Conservation (phyloP, 92 coral and sea anemone genomes). For the Scolanthus callimorphus region DNA sequence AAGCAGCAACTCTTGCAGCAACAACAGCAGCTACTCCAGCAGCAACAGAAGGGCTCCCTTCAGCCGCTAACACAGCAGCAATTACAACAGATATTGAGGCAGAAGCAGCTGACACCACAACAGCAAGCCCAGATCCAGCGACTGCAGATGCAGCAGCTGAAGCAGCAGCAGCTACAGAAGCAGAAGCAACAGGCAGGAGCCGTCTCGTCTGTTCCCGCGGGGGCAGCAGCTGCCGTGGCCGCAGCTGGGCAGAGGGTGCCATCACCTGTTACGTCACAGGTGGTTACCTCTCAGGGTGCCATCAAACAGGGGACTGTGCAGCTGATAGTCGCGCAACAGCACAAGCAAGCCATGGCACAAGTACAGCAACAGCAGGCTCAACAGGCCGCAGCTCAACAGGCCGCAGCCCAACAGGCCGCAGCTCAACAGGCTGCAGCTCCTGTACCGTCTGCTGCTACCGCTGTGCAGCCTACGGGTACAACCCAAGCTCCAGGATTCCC, state of each 20-base stretch:
- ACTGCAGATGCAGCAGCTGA: conserved; percentile 43
- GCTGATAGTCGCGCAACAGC: conserved; percentile 49
- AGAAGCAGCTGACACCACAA: conserved; percentile 50
- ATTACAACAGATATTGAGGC: conserved; percentile 55
- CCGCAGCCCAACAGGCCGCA: too few relatives aligned
- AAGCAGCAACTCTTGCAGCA: conserved; percentile 53
- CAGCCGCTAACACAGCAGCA: conserved; percentile 57
- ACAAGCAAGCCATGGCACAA: conserved; percentile 25
- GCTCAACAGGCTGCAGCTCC: conserved; percentile 18
- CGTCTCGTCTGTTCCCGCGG: conserved; percentile 23
- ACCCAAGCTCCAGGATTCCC: not conserved
- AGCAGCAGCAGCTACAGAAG: conserved; percentile 53
- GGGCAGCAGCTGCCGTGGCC: conserved; percentile 45
- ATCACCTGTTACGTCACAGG: conserved; percentile 40
- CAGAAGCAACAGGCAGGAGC: conserved; percentile 34
- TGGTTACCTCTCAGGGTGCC: conserved; percentile 20
- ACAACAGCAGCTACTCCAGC: conserved; percentile 44
- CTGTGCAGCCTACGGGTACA: not conserved
- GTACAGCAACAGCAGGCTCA: conserved; percentile 42
- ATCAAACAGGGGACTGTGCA: conserved; percentile 13
- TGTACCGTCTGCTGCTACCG: conserved; percentile 7
- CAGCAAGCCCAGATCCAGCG: conserved; percentile 43
- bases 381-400: not conserved
- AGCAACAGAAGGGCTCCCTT: conserved; percentile 44
- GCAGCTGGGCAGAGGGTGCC: conserved; percentile 53